Percentiles rank a stretch among this genome's conserved stretches.
phyloP scores from a whole-genome alignment of 2,888 invertebrate species.

The Pyrrhosoma nymphula region DNA sequence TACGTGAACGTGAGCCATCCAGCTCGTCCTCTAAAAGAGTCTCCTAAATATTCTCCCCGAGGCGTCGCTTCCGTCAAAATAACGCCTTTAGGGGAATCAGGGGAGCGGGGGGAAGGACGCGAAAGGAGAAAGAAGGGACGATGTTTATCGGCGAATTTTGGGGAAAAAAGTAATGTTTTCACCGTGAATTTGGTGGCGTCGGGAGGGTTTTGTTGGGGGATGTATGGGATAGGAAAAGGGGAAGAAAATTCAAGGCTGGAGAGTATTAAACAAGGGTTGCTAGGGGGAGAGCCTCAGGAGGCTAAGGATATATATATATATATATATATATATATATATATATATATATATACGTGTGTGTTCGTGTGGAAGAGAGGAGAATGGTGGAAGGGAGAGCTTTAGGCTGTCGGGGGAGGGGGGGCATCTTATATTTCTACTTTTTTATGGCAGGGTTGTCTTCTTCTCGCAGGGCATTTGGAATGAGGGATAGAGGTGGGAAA shows the following conservation, averaged over 20 bases:
- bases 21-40: too few relatives aligned
- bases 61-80: too few relatives aligned
- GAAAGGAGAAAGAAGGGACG: neutral
- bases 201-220: neutral
- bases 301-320: neutral
- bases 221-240: neutral
- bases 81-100: neutral
- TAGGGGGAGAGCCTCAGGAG: neutral
- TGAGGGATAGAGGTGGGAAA: neutral
- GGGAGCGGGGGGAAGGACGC: neutral
- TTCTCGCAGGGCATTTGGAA: slow-evolving; percentile 28
- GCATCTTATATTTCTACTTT: neutral
- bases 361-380: too few relatives aligned
- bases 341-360: too few relatives aligned
- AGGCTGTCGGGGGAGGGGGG: neutral
- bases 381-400: neutral
- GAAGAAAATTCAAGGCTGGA: neutral
- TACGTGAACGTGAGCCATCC: too few relatives aligned
- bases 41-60: too few relatives aligned
- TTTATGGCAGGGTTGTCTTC: slow-evolving; percentile 10
- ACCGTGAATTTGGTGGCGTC: neutral
- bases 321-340: neutral
- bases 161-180: neutral
- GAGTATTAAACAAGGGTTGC: neutral
- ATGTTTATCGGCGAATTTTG: neutral